Base-by-base conservation (phyloP, 2,797 vertebrate genomes). In the Coendou prehensilis region DNA sequence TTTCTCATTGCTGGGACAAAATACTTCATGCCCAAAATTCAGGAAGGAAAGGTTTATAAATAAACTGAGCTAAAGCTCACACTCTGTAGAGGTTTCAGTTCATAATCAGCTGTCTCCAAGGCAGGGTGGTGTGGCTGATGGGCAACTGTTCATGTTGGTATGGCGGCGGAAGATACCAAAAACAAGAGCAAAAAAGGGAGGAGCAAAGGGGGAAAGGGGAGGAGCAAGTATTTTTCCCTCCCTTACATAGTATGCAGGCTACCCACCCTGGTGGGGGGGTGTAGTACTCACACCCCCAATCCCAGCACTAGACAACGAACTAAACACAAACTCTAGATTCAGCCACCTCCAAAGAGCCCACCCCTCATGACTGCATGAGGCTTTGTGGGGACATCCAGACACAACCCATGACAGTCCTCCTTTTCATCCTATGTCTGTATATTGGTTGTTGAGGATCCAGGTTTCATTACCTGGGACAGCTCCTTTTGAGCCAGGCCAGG, bases 391-490 rank as follows among this genome's bases (percentile, higher is more conserved):
- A 13, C 33, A 63, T 13, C 63, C 64, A 67, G 33, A 67, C 14
- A 67, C 33, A n/a, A 33, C 18, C 30, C 15, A n/a, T 17, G 33
- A 69, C 64, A 69, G 33, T 20, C 15, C 37, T 45, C 6, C 23
- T 54, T 83, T 78, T 91, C 2, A 85, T 71, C 57, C 15, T 56
- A 22, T 33, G 61, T 41, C 89, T 61, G 52, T 71, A 64, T 82
- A 26, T 67, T 94, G 50, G 83, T 54, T 97, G 71, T 90, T 90
- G 81, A 96, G 37, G 79, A 47, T 92, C 45, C 50, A 94, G 69
- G 54, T 67, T 95, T 88, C 69, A 87, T 78, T 69, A 92, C 9
- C 26, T 45, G 87, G 63, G 61, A 59, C 28, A 94, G 80, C 79
- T 91, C 89, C 69, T 90, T 94, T 69, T 92, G 45, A 92, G 83